A percentile compares a stretch with the other conserved stretches of the same genome.
Evolutionary conservation across 2,888 invertebrate genomes (phyloP).

Genomic region (Athalia rosae): DNA sequence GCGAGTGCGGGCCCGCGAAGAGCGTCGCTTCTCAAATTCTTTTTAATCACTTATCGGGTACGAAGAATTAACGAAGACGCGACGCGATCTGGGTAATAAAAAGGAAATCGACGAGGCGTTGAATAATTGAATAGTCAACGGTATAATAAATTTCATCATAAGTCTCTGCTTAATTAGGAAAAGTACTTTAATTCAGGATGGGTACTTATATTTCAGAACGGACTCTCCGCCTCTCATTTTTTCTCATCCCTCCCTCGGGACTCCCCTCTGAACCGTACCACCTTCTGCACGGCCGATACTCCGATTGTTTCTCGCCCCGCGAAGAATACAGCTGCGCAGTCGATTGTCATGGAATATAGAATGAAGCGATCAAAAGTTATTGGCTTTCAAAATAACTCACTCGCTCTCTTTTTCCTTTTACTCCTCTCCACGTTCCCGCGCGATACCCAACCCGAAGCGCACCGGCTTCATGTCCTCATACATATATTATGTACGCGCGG

Average conservation of each 20-base stretch:
- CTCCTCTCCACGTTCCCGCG: neutral
- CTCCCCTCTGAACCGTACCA: neutral
- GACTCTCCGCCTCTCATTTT: neutral
- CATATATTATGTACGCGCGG: too few relatives aligned
- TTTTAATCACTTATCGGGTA: too few relatives aligned
- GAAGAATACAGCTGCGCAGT: too few relatives aligned
- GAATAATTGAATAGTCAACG: neutral
- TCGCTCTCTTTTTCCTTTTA: neutral
- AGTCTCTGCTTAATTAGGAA: conserved; percentile 1
- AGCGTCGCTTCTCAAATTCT: neutral
- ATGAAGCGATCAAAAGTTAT: conserved; percentile 2
- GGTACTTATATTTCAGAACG: neutral
- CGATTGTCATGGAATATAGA: conserved; percentile 3
- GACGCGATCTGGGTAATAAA: neutral
- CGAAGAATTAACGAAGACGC: neutral
- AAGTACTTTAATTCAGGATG: neutral
- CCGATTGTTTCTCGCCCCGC: too few relatives aligned
- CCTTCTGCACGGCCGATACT: too few relatives aligned
- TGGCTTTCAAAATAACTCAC: neutral
- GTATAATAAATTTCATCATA: conserved; percentile 8
- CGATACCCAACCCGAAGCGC: neutral
- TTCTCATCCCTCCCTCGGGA: neutral
- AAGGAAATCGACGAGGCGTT: neutral
- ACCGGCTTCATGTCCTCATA: too few relatives aligned
- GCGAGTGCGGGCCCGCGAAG: neutral